Evolutionary conservation across 2,888 invertebrate species (phyloP), one percentile per base, ranked within the genome.

Genomic region (Nipponacmea schrenckii): DNA sequence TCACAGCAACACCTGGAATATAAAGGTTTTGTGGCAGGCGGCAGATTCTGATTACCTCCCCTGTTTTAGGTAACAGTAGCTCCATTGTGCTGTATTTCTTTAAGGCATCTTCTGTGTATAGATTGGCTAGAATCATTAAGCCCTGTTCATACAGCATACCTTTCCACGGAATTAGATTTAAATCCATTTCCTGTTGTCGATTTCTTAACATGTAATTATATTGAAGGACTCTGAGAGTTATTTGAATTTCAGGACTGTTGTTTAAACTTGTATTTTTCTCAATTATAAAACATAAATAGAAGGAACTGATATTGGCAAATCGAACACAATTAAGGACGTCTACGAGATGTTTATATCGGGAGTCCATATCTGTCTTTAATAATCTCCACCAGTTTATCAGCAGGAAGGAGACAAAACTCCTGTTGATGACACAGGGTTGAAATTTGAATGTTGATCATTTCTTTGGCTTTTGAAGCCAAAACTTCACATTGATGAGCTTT

Each of bases 11-110:
- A 45, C 85, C 86, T 86, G 87, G 87, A 62, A 86, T 87, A 74
- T 85, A 86, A n/a, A 88, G 78, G 76, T 85, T 86, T 69, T 85
- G 84, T 17, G 88, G 87, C 44, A 88, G 82, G 76, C 86, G 86
- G 72, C 85, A 85, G 27, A 88, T 80, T 63, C 81, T 81, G 15
- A 82, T 80, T 24, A 86, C 85, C 69, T 84, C 83, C 24, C 86
- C 86, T 48, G 84, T 81, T 45, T 80, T 80, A 1, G 87, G 87
- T 69, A 86, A 74, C 69, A 88, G 70, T 73, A 86, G 79, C 74
- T 88, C 87, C 81, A 88, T 86, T 67, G 83, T 83, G 77, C 86
- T 86, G 77, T 83, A 87, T 75, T 87, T 87, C 77, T 83, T 83
- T 48, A 81, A 74, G 0, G 80, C 78, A 66, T 88, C 87, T 69